Evolutionary conservation across 2,888 invertebrate genomes (phyloP), one percentile per base, ranked within the genome.

Genomic region (Latrodectus hesperus): DNA sequence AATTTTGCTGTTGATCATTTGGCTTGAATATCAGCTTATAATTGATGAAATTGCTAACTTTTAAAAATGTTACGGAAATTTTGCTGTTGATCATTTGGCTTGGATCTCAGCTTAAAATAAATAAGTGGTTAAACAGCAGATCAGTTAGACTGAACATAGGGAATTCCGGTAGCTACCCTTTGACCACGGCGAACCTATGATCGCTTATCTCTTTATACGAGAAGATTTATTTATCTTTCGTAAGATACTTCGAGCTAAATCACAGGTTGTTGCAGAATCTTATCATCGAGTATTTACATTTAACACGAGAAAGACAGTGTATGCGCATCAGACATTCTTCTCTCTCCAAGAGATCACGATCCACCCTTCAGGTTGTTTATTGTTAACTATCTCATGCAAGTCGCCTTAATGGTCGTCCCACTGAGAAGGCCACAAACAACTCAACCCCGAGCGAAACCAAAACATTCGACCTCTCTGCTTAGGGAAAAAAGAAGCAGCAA

Each of bases 301-400:
- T 60, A 60, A 60, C 60, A 11, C 60, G n/a, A 38, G 38, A 60
- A 6, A 11, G n/a, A 60, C 60, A 16, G n/a, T 60, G n/a, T 60
- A 11, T 38, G 4, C 6, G 38, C 38, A 38, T 60, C 60, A 60
- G n/a, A n/a, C 60, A 60, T 60, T 60, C 60, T 38, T 38, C 60
- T 16, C 12, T 11, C 12, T 6, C 9, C 12, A 9, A 60, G 10
- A 60, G 10, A 9, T 60, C 60, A 60, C 60, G 60, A 60, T 16
- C 60, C 60, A 5, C 60, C 64, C 76, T 76, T n/a, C 65, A 14
- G 76, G 76, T 76, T 76, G 65, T 76, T 76, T 76, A 76, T 76
- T 65, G 64, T 76, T 64, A 38, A 38, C 38, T 38, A 64, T 76
- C 76, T 49, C 8, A 49, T 16, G 38, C 49, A 14, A 17, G 14